phyloP scores from a whole-genome alignment of 2,797 vertebrate species.

The Avahi laniger region DNA sequence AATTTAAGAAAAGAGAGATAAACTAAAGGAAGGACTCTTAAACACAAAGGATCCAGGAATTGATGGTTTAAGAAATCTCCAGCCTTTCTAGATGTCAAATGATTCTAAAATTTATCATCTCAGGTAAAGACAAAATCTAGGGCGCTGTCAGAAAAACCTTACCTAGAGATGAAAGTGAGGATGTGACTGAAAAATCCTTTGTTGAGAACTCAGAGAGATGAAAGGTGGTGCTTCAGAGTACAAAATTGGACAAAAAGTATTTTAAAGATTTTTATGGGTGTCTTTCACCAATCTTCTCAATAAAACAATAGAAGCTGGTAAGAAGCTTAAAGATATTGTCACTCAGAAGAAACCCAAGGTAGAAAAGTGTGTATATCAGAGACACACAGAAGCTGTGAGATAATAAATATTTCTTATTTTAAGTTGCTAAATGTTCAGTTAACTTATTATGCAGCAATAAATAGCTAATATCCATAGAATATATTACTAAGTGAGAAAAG shows the following conservation, averaged over 20 bases:
- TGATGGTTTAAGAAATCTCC: not conserved
- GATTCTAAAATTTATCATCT: not conserved
- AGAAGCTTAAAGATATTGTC: not conserved
- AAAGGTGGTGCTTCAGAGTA: not conserved
- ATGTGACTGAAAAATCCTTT: conserved; percentile 4
- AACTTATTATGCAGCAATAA: not conserved
- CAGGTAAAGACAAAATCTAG: not conserved
- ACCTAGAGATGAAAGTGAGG: not conserved
- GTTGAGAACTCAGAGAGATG: not conserved
- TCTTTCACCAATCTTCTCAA: not conserved
- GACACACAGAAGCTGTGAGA: not conserved
- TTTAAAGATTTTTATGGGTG: not conserved
- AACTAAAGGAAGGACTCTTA: not conserved
- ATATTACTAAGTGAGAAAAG: not conserved
- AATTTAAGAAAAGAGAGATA: not conserved
- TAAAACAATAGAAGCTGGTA: not conserved
- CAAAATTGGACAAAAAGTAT: not conserved
- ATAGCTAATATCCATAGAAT: not conserved
- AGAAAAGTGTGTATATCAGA: not conserved
- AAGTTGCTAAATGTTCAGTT: not conserved
- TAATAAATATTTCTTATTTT: conserved; percentile 9
- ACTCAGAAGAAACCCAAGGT: not conserved
- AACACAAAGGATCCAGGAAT: not conserved
- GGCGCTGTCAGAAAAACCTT: not conserved
- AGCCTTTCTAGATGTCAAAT: not conserved